A percentile compares a stretch with the other conserved stretches of the same genome.
Conservation (phyloP, 2,888 invertebrate species). For the Microctonus aethiopoides region DNA sequence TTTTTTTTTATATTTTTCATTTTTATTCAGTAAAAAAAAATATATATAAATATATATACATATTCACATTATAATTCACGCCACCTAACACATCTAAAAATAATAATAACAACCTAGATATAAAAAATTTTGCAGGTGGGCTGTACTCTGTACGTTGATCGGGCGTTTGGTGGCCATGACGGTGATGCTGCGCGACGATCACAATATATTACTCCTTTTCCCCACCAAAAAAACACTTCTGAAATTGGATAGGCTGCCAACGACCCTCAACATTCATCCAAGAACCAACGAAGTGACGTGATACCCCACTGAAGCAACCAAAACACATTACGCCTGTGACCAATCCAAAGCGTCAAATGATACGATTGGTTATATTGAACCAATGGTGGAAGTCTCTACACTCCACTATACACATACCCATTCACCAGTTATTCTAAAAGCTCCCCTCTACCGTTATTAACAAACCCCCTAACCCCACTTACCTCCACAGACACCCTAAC, state of each 20-base stretch:
- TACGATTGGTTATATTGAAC: constrained; percentile 33
- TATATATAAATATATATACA: no score
- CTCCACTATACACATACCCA: no score
- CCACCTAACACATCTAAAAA: no score
- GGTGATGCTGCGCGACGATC: background rate
- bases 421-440: background rate
- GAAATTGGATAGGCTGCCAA: constrained; percentile 33
- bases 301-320: constrained; percentile 30
- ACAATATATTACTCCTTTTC: background rate
- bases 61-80: no score
- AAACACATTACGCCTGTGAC: background rate
- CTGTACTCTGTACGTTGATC: constrained; percentile 31
- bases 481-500: constrained; percentile 5
- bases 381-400: constrained; percentile 34
- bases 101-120: no score
- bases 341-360: constrained; percentile 17
- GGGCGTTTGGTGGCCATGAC: constrained; percentile 44
- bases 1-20: background rate
- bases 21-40: no score
- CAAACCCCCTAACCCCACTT: constrained; percentile 7
- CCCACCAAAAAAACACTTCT: constrained; percentile 23
- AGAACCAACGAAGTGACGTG: constrained; percentile 35
- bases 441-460: background rate
- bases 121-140: constrained; percentile 36
- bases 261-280: constrained; percentile 22